These are phyloP conservation scores for Tursiops truncatus DNA, from an alignment of 2,113 vertebrate genomes.

Conservation along the genomic window DNA sequence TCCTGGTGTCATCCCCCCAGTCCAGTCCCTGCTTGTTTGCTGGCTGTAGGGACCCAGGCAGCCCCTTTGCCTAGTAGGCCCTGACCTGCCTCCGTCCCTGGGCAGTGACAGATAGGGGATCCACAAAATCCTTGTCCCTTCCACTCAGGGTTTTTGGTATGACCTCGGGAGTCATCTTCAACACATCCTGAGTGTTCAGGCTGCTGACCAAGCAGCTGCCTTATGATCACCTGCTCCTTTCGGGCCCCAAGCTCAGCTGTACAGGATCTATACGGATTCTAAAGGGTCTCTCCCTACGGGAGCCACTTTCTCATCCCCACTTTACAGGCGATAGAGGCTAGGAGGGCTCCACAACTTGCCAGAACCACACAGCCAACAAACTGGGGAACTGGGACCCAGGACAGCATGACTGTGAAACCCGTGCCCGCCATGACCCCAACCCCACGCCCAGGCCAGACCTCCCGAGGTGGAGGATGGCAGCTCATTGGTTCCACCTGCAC, in stretches of 20 bases:
- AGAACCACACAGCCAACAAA: neutral
- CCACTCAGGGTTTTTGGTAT: neutral
- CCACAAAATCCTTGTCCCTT: neutral
- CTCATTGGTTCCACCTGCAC: neutral
- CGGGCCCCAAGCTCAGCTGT: neutral
- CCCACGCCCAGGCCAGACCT: neutral
- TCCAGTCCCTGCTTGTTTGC: neutral
- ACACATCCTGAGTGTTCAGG: neutral
- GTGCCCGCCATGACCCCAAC: fast-evolving
- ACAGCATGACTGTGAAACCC: too few relatives aligned
- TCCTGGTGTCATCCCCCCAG: too few relatives aligned
- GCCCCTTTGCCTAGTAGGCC: neutral
- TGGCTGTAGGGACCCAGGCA: neutral
- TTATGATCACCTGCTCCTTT: fast-evolving
- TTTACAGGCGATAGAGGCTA: neutral
- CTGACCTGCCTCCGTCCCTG: neutral
- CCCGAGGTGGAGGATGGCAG: neutral
- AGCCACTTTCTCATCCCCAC: neutral
- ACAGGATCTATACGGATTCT: fast-evolving
- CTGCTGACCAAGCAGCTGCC: neutral
- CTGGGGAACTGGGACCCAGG: neutral
- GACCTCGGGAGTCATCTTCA: neutral
- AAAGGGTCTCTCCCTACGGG: neutral
- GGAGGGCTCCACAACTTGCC: neutral
- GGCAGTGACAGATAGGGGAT: neutral